Conservation (phyloP, 2,888 invertebrate species). For the Danaus chrysippus region DNA sequence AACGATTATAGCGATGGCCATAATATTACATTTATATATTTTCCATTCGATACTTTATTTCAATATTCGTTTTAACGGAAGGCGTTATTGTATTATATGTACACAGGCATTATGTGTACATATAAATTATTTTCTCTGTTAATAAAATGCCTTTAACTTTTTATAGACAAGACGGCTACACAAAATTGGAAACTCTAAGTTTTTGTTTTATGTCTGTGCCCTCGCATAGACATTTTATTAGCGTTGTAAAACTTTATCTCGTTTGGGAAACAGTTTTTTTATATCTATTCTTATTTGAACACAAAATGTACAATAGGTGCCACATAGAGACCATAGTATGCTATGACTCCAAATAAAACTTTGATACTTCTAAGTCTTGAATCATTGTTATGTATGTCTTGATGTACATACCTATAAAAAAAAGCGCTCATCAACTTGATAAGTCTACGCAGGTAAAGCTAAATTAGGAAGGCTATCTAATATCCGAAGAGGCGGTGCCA, state of each 20-base stretch:
- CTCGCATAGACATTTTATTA: slow-evolving; percentile 7
- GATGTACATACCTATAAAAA: too few relatives aligned
- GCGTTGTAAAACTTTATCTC: slow-evolving; percentile 8
- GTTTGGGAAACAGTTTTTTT: slow-evolving; percentile 6
- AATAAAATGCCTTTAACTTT: slow-evolving; percentile 1
- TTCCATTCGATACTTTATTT: too few relatives aligned
- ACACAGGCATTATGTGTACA: background rate
- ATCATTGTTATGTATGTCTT: too few relatives aligned
- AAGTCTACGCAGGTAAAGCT: slow-evolving; percentile 25
- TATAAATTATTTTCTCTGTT: background rate
- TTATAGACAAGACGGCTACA: slow-evolving; percentile 3
- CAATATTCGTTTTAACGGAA: too few relatives aligned
- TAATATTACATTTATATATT: too few relatives aligned
- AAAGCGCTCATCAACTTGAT: background rate
- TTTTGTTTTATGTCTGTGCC: slow-evolving; percentile 7
- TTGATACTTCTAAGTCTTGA: too few relatives aligned
- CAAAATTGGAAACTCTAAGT: slow-evolving; percentile 7
- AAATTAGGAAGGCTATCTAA: slow-evolving; percentile 42
- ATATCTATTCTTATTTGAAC: slow-evolving; percentile 2
- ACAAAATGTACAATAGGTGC: background rate
- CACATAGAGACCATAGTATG: background rate
- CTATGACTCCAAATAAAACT: background rate
- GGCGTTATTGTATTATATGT: background rate
- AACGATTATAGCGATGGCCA: too few relatives aligned
- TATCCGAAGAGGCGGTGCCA: slow-evolving; percentile 54